Evolutionary conservation across 2,888 invertebrate species (phyloP).

Genomic region (Helleia helle): DNA sequence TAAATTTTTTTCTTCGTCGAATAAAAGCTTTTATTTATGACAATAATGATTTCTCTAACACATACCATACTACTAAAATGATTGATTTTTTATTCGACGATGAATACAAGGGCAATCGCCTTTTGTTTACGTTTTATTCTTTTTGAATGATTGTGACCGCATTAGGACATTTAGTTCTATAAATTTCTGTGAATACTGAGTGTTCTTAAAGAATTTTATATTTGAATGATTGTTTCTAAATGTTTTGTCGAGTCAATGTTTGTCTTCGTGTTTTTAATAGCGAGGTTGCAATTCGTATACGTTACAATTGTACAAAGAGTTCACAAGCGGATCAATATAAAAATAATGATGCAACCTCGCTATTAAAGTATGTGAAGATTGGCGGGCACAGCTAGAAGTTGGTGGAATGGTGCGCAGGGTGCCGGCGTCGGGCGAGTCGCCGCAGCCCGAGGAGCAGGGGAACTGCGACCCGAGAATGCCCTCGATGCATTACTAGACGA

Average conservation of each 20-base stretch:
- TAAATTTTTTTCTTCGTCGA: conserved; percentile 36
- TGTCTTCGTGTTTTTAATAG: conserved; percentile 34
- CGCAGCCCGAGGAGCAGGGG: conserved; percentile 35
- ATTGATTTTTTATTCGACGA: conserved; percentile 26
- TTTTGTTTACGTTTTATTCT: conserved; percentile 44
- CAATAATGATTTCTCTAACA: not conserved
- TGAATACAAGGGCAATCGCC: conserved; percentile 41
- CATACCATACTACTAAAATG: not conserved
- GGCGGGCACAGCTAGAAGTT: conserved; percentile 50
- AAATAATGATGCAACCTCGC: conserved; percentile 43
- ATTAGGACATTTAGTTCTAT: conserved; percentile 44
- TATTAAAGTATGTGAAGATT: conserved; percentile 43
- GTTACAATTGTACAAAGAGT: conserved; percentile 5
- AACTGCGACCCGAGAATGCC: conserved; percentile 90
- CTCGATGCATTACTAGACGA: conserved; percentile 97
- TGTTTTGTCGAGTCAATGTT: conserved; percentile 46
- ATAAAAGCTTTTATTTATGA: conserved; percentile 17
- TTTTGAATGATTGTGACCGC: conserved; percentile 57
- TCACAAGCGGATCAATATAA: conserved; percentile 1
- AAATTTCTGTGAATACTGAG: conserved; percentile 49
- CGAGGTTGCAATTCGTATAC: conserved; percentile 38
- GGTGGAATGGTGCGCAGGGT: conserved; percentile 61
- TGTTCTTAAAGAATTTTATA: conserved; percentile 46
- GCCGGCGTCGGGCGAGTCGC: conserved; percentile 45
- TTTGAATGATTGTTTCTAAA: conserved; percentile 52